Conservation (phyloP, 92 coral and sea anemone genomes). For the Montipora capitata region DNA sequence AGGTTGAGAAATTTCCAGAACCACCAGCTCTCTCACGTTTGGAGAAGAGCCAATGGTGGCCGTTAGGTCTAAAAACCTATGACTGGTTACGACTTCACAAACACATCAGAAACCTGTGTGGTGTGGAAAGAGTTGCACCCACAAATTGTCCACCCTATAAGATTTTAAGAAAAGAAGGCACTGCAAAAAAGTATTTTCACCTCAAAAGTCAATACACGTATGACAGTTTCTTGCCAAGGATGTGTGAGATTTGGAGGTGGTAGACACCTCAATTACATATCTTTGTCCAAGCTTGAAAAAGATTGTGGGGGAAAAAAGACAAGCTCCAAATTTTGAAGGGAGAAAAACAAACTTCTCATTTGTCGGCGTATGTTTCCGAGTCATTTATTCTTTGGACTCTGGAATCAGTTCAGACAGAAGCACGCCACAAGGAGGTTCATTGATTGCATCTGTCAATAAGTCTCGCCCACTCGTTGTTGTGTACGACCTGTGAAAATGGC, state of each 20-base stretch:
- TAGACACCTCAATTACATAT: too few species aligned
- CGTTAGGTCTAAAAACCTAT: too few species aligned
- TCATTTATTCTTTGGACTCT: background rate
- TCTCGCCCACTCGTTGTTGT: background rate
- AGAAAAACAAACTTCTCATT: background rate
- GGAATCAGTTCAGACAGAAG: background rate
- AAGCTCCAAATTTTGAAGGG: background rate
- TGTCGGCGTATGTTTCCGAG: background rate
- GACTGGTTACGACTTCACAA: too few species aligned
- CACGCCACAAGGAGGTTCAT: background rate
- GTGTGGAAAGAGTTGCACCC: too few species aligned
- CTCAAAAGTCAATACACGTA: too few species aligned
- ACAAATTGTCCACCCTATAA: too few species aligned
- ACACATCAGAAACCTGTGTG: background rate
- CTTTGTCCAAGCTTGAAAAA: background rate
- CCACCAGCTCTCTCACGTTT: background rate
- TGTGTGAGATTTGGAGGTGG: too few species aligned
- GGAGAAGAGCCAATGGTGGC: background rate
- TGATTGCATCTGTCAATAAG: background rate
- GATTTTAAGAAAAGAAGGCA: too few species aligned
- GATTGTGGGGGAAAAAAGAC: too few species aligned
- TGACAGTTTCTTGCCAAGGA: too few species aligned
- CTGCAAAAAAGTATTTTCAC: too few species aligned
- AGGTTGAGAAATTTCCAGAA: background rate
- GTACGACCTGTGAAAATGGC: too few species aligned